Conservation (phyloP, 64 coral and sea anemone species). For the Montipora sp. region DNA sequence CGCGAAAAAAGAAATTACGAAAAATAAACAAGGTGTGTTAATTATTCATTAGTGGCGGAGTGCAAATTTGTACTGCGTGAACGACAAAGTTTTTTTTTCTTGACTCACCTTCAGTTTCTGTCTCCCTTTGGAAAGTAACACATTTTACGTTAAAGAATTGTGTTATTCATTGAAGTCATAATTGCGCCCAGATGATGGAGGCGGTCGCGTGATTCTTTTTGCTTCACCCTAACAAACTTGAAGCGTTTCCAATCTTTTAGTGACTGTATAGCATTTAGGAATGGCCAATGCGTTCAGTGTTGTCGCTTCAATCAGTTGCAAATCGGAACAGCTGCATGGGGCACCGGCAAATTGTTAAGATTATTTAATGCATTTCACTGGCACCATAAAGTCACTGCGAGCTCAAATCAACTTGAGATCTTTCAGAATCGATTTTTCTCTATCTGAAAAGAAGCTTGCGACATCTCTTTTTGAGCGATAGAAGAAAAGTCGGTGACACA, state of each 20-base stretch:
- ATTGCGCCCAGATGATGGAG: not conserved
- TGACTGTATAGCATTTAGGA: not conserved
- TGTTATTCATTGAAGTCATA: not conserved
- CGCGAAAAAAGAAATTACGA: not conserved
- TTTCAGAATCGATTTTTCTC: not conserved
- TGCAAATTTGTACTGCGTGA: not conserved
- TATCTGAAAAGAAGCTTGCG: not conserved
- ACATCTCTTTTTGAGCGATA: not conserved
- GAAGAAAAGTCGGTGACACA: not conserved
- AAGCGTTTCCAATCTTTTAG: not conserved
- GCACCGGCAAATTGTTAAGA: not conserved
- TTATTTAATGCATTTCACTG: not conserved
- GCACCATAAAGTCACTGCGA: not conserved
- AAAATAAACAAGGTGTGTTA: conserved; percentile 20
- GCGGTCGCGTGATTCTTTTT: not conserved
- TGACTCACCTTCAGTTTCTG: not conserved
- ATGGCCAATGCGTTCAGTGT: not conserved
- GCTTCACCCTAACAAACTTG: not conserved
- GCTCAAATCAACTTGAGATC: not conserved
- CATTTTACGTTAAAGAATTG: not conserved
- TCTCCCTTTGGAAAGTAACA: not conserved
- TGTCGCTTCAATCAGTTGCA: not conserved
- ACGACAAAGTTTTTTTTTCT: not conserved
- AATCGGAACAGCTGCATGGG: not conserved
- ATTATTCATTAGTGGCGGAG: conserved; percentile 19